Percentiles rank a stretch among this genome's conserved stretches.
Conservation (phyloP, 2,888 invertebrate genomes). For the Yponomeuta cagnagella region DNA sequence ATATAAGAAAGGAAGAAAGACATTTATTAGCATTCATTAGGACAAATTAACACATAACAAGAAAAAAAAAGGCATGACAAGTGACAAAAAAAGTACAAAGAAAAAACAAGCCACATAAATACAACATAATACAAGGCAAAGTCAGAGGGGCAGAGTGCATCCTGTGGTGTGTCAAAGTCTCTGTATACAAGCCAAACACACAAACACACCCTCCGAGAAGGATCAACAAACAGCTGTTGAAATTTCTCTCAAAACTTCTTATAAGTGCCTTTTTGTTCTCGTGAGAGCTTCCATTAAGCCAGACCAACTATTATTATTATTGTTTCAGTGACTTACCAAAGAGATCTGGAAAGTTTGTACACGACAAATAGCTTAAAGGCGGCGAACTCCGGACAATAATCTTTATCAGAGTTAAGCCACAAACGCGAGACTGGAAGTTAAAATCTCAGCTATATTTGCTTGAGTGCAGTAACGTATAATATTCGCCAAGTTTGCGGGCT, state of each 20-base stretch:
- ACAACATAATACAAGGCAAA: too few relatives aligned
- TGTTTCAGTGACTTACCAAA: constrained; percentile 1
- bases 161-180: too few relatives aligned
- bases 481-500: neutral
- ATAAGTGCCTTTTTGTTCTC: neutral
- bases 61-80: too few relatives aligned
- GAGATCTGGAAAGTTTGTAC: neutral
- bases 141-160: too few relatives aligned
- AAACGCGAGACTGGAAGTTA: neutral
- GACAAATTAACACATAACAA: too few relatives aligned
- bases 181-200: neutral
- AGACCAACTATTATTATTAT: neutral
- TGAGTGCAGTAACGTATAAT: neutral
- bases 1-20: too few relatives aligned
- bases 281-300: neutral
- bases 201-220: neutral
- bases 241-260: neutral
- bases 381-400: neutral
- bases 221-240: neutral
- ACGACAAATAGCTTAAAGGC: neutral
- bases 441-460: neutral
- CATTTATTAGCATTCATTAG: too few relatives aligned
- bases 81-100: too few relatives aligned
- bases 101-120: too few relatives aligned
- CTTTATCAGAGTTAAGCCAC: neutral